A percentile compares a stretch with the other conserved stretches of the same genome.
phyloP scores from a whole-genome alignment of 2,797 vertebrate genomes.

The Chelon labrosus region DNA sequence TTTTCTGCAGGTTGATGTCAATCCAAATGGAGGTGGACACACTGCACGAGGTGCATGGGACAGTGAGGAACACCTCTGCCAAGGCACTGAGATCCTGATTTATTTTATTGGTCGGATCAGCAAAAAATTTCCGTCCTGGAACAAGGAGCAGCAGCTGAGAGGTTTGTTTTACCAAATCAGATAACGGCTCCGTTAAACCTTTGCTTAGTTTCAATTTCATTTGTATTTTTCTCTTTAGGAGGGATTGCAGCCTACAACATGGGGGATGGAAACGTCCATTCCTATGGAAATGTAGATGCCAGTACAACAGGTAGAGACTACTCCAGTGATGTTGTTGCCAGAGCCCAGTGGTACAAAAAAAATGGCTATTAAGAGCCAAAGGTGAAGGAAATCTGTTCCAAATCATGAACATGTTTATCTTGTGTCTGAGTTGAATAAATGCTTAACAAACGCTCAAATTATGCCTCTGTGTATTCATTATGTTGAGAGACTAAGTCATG shows the following conservation, averaged over 20 bases:
- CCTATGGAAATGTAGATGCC: neutral
- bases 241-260: slow-evolving; percentile 69
- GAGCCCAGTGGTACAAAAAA: slow-evolving; percentile 64
- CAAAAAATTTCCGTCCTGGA: neutral
- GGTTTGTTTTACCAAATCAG: slow-evolving; percentile 53
- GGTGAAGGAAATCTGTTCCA: neutral
- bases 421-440: no score
- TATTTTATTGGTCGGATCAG: neutral
- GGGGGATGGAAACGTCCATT: slow-evolving; percentile 30
- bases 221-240: slow-evolving; percentile 42
- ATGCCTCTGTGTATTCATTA: neutral
- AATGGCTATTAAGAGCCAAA: neutral
- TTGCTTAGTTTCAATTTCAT: neutral
- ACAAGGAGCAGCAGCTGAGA: slow-evolving; percentile 52
- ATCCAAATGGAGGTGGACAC: slow-evolving; percentile 19
- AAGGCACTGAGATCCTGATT: slow-evolving; percentile 55
- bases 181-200: neutral
- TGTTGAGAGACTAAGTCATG: no score
- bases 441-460: neutral
- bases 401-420: neutral
- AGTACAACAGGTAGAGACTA: slow-evolving; percentile 49
- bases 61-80: slow-evolving; percentile 61
- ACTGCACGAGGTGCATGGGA: slow-evolving; percentile 1
- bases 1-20: slow-evolving; percentile 57
- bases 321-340: slow-evolving; percentile 65